Evolutionary conservation across 2,113 vertebrate species (phyloP).

Genomic region (Notarius lentiginosus): DNA sequence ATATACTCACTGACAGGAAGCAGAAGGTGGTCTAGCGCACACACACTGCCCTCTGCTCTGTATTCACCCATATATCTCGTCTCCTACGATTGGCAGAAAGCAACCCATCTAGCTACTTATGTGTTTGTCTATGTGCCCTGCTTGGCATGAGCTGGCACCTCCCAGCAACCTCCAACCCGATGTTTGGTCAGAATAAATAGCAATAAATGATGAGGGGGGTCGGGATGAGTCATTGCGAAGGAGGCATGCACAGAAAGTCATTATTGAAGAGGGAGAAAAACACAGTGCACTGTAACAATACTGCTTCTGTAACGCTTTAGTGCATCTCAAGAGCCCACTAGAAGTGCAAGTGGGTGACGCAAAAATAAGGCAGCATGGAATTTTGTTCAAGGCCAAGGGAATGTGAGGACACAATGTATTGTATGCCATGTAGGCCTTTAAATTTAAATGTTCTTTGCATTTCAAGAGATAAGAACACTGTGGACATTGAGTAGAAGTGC

Average conservation of each 20-base stretch:
- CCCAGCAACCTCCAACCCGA: not conserved
- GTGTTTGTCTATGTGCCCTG: not conserved
- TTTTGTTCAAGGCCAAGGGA: slow-evolving; percentile 24
- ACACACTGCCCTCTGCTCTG: not conserved
- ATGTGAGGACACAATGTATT: slow-evolving; percentile 39
- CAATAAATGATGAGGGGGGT: not conserved
- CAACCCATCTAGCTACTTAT: not conserved
- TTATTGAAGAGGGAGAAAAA: slow-evolving; percentile 5
- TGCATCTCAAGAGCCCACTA: slow-evolving; percentile 15
- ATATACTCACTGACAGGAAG: slow-evolving; percentile 28
- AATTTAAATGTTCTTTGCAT: slow-evolving; percentile 29
- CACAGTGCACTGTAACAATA: slow-evolving; percentile 1
- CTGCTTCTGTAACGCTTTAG: slow-evolving; percentile 19
- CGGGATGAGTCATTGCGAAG: slow-evolving; percentile 12
- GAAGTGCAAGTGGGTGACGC: slow-evolving; percentile 16
- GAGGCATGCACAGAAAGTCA: not conserved
- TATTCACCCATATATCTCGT: not conserved
- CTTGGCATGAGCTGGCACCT: not conserved
- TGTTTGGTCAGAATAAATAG: slow-evolving; percentile 20
- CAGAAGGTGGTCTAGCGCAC: not conserved
- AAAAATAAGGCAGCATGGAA: slow-evolving; percentile 26
- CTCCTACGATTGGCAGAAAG: not conserved
- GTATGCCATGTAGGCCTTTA: slow-evolving; percentile 24
- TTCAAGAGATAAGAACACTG: slow-evolving; percentile 5
- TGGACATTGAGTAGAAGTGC: not conserved